Conservation (phyloP, 2,113 vertebrate species). For the Garra rufa region DNA sequence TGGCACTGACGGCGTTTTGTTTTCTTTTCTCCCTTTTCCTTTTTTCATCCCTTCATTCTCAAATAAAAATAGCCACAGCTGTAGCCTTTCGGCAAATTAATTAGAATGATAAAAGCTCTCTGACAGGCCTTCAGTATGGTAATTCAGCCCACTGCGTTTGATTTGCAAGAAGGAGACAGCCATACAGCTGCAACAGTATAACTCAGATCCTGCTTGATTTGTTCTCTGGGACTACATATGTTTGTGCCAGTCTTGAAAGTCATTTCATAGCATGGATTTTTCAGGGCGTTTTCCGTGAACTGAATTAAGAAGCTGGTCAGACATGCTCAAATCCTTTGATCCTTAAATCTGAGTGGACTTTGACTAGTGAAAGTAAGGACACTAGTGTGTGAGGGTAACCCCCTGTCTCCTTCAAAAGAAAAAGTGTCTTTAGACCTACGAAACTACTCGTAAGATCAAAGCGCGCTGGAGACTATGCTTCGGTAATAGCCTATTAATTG, state of each 20-base stretch:
- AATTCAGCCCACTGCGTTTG: not conserved
- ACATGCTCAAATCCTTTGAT: conserved; percentile 29
- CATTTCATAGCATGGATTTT: conserved; percentile 6
- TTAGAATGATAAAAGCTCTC: conserved; percentile 31
- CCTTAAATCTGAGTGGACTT: conserved; percentile 19
- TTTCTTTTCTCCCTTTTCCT: not conserved
- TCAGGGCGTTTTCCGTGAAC: not conserved
- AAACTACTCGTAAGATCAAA: conserved; percentile 10
- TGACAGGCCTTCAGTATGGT: conserved; percentile 27
- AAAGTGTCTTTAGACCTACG: not conserved
- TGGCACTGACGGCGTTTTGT: not conserved
- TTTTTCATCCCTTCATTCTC: not conserved
- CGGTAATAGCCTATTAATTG: conserved; percentile 14
- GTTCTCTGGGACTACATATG: not conserved
- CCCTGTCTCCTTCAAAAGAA: not conserved
- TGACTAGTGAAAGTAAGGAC: conserved; percentile 20
- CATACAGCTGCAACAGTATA: not conserved
- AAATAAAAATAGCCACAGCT: conserved; percentile 39
- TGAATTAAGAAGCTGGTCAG: conserved; percentile 14
- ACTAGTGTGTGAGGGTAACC: not conserved
- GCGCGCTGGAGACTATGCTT: not conserved
- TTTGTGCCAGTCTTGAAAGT: conserved; percentile 1
- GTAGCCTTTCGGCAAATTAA: conserved; percentile 29
- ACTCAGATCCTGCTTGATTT: not conserved
- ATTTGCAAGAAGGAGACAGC: conserved; percentile 15